A percentile compares a stretch with the other conserved stretches of the same genome.
Evolutionary conservation across 2,797 vertebrate species (phyloP).

Genomic region (Microchirus variegatus): DNA sequence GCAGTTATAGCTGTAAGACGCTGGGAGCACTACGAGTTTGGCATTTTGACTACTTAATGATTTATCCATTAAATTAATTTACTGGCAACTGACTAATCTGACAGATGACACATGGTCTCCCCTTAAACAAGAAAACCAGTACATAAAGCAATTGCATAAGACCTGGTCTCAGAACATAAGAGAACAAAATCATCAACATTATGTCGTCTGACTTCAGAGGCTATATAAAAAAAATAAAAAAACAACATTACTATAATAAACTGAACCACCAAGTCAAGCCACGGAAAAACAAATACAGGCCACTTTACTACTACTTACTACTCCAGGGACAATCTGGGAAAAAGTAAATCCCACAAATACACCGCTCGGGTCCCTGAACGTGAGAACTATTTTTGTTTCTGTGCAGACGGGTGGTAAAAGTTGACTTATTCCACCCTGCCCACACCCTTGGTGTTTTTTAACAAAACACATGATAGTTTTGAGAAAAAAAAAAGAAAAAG

Average conservation of each 20-base stretch:
- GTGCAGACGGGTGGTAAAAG: conserved; percentile 39
- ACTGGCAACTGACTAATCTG: too few species aligned
- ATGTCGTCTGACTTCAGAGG: not conserved
- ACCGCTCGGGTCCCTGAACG: conserved; percentile 2
- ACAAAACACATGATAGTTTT: conserved; percentile 61
- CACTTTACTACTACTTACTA: not conserved
- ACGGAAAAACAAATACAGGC: conserved; percentile 10
- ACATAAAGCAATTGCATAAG: not conserved
- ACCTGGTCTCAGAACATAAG: not conserved
- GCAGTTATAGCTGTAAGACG: too few species aligned
- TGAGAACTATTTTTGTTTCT: conserved; percentile 64
- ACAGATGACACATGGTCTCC: too few species aligned
- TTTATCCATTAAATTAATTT: too few species aligned
- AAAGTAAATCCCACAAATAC: not conserved
- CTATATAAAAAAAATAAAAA: not conserved
- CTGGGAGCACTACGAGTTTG: too few species aligned
- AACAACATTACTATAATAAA: not conserved
- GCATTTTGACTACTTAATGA: too few species aligned
- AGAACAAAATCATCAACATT: not conserved
- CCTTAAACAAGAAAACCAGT: too few species aligned
- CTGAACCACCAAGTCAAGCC: not conserved
- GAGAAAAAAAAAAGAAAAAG: conserved; percentile 21
- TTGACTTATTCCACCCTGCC: conserved; percentile 57
- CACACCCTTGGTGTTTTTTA: conserved; percentile 59
- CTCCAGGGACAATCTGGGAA: conserved; percentile 8